phyloP scores from a whole-genome alignment of 2,888 invertebrate genomes.

The Flexamia atlantica region DNA sequence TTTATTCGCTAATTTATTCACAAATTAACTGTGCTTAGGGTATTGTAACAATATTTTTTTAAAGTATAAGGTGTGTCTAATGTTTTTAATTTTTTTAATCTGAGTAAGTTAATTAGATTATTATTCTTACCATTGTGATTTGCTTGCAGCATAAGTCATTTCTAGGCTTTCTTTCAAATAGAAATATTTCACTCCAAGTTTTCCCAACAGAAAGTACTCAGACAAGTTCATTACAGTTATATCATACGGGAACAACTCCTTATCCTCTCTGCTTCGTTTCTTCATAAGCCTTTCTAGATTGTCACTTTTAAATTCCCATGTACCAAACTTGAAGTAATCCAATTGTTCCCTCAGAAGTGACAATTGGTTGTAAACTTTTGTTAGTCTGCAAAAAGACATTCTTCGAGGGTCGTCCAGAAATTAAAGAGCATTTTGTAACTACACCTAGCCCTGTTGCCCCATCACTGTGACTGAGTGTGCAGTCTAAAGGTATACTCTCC shows the following conservation, averaged over 20 bases:
- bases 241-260: conserved; percentile 75
- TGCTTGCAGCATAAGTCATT: conserved; percentile 73
- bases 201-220: conserved; percentile 76
- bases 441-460: too few relatives aligned
- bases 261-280: conserved; percentile 73
- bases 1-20: too few relatives aligned
- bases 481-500: too few relatives aligned
- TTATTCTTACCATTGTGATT: conserved; percentile 71
- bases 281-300: conserved; percentile 72
- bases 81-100: too few relatives aligned
- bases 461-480: too few relatives aligned
- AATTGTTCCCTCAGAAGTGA: conserved; percentile 71
- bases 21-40: too few relatives aligned
- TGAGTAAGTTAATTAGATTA: too few relatives aligned
- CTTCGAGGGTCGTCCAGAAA: too few relatives aligned
- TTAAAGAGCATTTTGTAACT: too few relatives aligned
- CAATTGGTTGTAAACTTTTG: neutral
- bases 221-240: conserved; percentile 76
- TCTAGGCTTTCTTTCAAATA: conserved; percentile 76
- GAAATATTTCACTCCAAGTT: conserved; percentile 76
- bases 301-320: conserved; percentile 75
- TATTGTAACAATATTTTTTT: too few relatives aligned
- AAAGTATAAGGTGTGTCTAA: too few relatives aligned
- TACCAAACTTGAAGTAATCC: conserved; percentile 76
- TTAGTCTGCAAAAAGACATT: neutral